These are phyloP conservation scores for Lophura nycthemera DNA, from an alignment of 2,113 vertebrate genomes.

Conservation along the genomic window DNA sequence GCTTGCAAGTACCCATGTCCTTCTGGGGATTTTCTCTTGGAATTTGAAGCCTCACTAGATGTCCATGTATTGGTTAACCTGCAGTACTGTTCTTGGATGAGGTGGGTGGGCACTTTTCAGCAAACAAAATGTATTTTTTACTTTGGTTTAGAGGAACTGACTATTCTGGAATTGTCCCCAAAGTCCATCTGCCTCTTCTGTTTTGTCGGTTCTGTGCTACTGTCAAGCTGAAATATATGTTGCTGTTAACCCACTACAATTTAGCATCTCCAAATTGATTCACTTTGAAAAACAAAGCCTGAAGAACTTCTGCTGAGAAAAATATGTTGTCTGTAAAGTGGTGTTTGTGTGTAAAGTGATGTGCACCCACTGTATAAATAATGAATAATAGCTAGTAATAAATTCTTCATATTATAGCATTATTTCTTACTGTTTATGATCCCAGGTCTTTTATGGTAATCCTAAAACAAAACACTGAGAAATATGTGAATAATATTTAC, in stretches of 20 bases:
- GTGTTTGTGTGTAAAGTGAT: background rate
- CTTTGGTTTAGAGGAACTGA: background rate
- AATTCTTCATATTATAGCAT: conserved; percentile 32
- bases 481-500: conserved; percentile 37
- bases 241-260: background rate
- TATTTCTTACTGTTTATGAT: conserved; percentile 37
- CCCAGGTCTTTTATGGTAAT: conserved; percentile 30
- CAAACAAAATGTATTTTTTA: background rate
- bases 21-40: background rate
- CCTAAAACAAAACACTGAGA: conserved; percentile 39
- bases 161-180: background rate
- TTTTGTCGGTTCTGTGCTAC: background rate
- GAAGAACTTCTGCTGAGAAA: conserved; percentile 28
- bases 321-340: background rate
- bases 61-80: background rate
- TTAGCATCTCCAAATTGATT: background rate
- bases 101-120: background rate
- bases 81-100: background rate
- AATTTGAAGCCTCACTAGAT: background rate
- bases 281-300: conserved; percentile 29
- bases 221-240: background rate
- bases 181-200: background rate
- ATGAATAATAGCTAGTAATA: conserved; percentile 49
- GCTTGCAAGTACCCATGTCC: background rate
- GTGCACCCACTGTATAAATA: conserved; percentile 28